Base-by-base conservation (phyloP, 2,888 invertebrate species). In the Leptogaster cylindrica region DNA sequence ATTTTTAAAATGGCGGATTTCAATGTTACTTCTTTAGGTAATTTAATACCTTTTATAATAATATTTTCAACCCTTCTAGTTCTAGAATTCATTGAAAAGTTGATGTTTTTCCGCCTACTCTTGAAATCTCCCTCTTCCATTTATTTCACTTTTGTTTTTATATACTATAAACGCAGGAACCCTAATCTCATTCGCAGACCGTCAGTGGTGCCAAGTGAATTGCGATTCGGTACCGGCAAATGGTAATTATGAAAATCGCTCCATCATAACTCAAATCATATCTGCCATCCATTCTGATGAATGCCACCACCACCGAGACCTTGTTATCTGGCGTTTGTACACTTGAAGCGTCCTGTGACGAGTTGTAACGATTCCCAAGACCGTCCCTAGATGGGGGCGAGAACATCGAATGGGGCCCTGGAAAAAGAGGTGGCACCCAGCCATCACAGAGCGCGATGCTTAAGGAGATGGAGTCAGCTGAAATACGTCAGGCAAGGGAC, bases 401-500 rank as follows among this genome's bases (percentile, higher is more conserved):
- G 25, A 4, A 12, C 39, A 6, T 39, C 39, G 39, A 58, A 39
- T 39, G 31, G 46, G 28, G 44, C 14, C 18, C 41, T 63, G n/a
- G 16, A 63, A 46, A 44, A 44, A 44, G 46, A 41, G 63, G 63
- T 63, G 63, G 63, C 46, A 63, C 63, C 63, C 46, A 63, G 46
- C 28, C 63, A 46, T 63, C 63, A 46, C 28, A 44, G 28, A 44
- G 28, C 14, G 12, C 44, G 18, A 63, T 46, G 28, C 31, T 46
- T 39, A 12, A n/a, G 44, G 61, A 61, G 44, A 61, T 41, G 61
- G 61, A 63, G 63, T 27, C 63, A 27, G 28, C 44, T 63, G 27
- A 63, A 63, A 63, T 63, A 63, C 63, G 48, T 63, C 61, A 67
- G 67, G 50, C 67, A 41, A 63, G 67, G 67, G 67, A 67, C 67